These are phyloP conservation scores for Peucedramus taeniatus DNA, from an alignment of 2,113 vertebrate genomes.

Conservation along the genomic window DNA sequence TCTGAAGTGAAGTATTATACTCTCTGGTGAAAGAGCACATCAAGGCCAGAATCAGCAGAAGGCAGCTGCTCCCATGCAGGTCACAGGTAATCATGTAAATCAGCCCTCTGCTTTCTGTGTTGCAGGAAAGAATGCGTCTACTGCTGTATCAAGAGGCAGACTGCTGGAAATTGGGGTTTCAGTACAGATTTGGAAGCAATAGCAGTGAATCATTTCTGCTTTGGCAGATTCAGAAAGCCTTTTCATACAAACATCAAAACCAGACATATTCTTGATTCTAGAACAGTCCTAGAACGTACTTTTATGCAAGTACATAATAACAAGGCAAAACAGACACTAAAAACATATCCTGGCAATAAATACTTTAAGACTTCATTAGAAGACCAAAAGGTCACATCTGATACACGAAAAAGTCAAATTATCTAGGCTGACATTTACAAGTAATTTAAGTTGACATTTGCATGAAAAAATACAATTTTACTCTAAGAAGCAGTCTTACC, in stretches of 20 bases:
- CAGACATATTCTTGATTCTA: neutral
- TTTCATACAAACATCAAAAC: neutral
- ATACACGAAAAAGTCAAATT: neutral
- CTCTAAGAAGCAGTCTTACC: neutral
- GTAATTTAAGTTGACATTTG: neutral
- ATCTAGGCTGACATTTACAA: constrained; percentile 29
- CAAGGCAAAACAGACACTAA: constrained; percentile 7
- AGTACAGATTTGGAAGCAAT: neutral
- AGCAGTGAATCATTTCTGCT: neutral
- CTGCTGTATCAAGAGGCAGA: neutral
- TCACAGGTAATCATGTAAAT: neutral
- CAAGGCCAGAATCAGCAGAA: neutral
- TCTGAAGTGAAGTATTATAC: neutral
- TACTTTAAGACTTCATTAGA: constrained; percentile 19
- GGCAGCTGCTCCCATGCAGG: neutral
- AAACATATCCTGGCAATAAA: neutral
- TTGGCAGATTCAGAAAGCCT: neutral
- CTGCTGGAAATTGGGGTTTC: neutral
- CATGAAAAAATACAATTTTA: constrained; percentile 22
- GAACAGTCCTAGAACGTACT: neutral
- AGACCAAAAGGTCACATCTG: constrained; percentile 7
- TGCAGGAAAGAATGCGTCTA: neutral
- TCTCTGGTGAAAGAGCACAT: neutral
- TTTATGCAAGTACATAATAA: neutral
- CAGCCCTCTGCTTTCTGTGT: neutral